Evolutionary conservation across 2,797 vertebrate species (phyloP).

Genomic region (Pangasius krempfi): DNA sequence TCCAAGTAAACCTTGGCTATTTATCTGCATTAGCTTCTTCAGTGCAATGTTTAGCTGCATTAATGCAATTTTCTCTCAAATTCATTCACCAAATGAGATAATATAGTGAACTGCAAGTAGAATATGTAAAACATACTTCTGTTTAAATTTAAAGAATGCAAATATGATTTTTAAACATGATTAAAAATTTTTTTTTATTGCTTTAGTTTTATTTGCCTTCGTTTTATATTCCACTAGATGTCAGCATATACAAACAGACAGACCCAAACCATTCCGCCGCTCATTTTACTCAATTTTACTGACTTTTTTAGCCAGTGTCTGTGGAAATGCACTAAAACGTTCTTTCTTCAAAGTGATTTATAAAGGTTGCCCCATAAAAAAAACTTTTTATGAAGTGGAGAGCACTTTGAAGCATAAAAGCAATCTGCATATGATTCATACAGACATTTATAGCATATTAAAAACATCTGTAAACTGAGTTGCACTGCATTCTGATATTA

Average conservation of each 20-base stretch:
- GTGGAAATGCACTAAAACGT: not conserved
- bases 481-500: slow-evolving; percentile 62
- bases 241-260: slow-evolving; percentile 62
- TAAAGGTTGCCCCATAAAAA: not conserved
- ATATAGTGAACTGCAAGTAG: not conserved
- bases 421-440: slow-evolving; percentile 39
- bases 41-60: not conserved
- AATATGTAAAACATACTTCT: not conserved
- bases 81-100: not conserved
- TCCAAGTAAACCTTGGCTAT: not conserved
- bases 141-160: not conserved
- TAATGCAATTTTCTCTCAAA: not conserved
- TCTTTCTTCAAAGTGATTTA: slow-evolving; percentile 17
- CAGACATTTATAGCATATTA: slow-evolving; percentile 65
- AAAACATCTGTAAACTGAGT: slow-evolving; percentile 67
- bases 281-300: not conserved
- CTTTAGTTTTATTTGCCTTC: not conserved
- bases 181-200: not conserved
- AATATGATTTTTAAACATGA: not conserved
- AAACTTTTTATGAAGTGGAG: too few species aligned
- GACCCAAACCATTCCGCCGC: not conserved
- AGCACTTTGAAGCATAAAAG: slow-evolving; percentile 46
- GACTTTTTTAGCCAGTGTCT: not conserved
- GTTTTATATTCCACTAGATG: slow-evolving; percentile 67
- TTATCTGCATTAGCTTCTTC: not conserved